A percentile compares a stretch with the other conserved stretches of the same genome.
phyloP scores from a whole-genome alignment of 2,888 invertebrate genomes.

The Rotaria macrura region DNA sequence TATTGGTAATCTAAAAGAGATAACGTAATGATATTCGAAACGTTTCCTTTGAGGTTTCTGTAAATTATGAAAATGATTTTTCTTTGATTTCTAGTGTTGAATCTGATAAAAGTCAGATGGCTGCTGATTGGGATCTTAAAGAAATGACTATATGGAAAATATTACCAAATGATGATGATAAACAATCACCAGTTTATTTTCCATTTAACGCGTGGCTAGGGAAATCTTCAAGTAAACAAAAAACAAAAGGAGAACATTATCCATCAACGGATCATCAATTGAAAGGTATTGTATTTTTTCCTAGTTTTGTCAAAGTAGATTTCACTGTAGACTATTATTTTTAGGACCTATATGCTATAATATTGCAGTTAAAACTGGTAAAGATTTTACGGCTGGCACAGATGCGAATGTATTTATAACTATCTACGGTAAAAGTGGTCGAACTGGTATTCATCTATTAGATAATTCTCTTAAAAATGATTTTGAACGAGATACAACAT shows the following conservation, averaged over 20 bases:
- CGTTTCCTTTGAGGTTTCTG: too few species aligned
- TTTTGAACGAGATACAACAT: neutral
- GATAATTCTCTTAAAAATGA: neutral
- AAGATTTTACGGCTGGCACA: neutral
- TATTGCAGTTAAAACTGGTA: neutral
- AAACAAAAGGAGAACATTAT: neutral
- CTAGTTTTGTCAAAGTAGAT: too few species aligned
- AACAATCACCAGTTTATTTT: neutral
- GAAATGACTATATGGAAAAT: neutral
- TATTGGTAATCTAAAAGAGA: neutral
- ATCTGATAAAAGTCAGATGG: neutral
- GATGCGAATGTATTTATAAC: conserved; percentile 11
- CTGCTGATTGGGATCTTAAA: neutral
- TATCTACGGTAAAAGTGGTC: neutral
- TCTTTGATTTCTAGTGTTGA: neutral
- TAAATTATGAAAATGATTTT: too few species aligned
- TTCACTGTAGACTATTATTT: too few species aligned
- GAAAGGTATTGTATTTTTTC: neutral
- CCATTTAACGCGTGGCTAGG: neutral
- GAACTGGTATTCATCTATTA: neutral
- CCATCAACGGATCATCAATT: neutral
- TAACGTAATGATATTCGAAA: too few species aligned
- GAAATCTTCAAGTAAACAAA: neutral
- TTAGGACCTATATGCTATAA: neutral
- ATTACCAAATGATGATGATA: neutral